Percentiles rank a stretch among this genome's conserved stretches.
Evolutionary conservation across 2,888 invertebrate genomes (phyloP).

Genomic region (Brenthis ino): DNA sequence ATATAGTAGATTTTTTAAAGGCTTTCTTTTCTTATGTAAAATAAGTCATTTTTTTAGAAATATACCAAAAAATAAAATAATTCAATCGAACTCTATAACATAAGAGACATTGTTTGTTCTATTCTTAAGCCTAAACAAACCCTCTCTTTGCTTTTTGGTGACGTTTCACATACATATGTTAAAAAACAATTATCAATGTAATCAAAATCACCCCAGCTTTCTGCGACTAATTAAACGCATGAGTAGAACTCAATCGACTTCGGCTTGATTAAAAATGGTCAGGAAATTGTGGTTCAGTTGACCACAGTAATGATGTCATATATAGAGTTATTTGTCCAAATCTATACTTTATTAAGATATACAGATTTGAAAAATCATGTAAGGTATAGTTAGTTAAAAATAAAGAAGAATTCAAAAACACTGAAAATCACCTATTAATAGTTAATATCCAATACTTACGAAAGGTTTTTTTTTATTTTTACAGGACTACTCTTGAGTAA

Average conservation of each 20-base stretch:
- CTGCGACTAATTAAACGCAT: slow-evolving; percentile 75
- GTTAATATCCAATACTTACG: too few relatives aligned
- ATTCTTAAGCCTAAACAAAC: not conserved
- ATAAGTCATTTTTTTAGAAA: too few relatives aligned
- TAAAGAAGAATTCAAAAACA: too few relatives aligned
- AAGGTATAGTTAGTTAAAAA: not conserved
- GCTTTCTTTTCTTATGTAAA: too few relatives aligned
- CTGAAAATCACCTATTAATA: too few relatives aligned
- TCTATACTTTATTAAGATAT: not conserved
- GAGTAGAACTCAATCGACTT: slow-evolving; percentile 65
- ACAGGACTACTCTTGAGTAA: too few relatives aligned
- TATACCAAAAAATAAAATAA: too few relatives aligned
- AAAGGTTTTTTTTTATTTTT: too few relatives aligned
- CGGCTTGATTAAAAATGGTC: slow-evolving; percentile 75
- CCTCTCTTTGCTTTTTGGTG: slow-evolving; percentile 37
- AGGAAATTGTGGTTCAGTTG: slow-evolving; percentile 60
- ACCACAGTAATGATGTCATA: slow-evolving; percentile 58
- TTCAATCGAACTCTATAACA: too few relatives aligned
- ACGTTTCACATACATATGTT: slow-evolving; percentile 41
- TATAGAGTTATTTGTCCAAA: slow-evolving; percentile 23
- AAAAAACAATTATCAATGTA: slow-evolving; percentile 70
- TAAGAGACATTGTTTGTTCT: not conserved
- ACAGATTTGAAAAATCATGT: not conserved
- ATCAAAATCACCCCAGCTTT: slow-evolving; percentile 62
- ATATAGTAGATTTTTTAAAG: not conserved